phyloP scores from a whole-genome alignment of 2,888 invertebrate genomes.

The Melikaiella ostensackeni region DNA sequence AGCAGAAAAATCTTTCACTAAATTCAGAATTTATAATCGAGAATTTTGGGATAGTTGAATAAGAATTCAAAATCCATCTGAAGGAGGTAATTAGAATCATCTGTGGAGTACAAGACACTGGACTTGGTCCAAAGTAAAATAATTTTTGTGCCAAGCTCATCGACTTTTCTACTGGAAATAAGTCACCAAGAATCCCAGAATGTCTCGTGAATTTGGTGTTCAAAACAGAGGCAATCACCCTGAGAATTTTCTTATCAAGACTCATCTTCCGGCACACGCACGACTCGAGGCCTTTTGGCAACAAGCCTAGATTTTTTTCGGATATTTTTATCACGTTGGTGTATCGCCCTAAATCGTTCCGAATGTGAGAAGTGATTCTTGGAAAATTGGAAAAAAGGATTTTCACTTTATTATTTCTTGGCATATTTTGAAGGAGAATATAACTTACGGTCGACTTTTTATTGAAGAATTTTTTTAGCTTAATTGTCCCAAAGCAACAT shows the following conservation, averaged over 20 bases:
- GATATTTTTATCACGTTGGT: constrained; percentile 64
- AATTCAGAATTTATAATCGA: not conserved
- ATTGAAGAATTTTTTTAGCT: not conserved
- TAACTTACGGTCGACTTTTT: not conserved
- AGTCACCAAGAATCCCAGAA: not conserved
- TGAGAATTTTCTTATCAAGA: constrained; percentile 67
- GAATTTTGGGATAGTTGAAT: not conserved
- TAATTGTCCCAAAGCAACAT: not conserved
- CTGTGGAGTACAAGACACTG: not conserved
- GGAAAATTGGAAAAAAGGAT: not conserved
- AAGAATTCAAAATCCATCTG: not conserved
- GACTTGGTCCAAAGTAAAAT: constrained; percentile 8
- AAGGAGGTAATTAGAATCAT: not conserved
- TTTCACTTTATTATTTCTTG: not conserved
- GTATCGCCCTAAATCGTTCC: constrained; percentile 37
- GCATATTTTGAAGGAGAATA: not conserved
- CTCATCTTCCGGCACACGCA: constrained; percentile 37
- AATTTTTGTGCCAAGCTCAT: constrained; percentile 2
- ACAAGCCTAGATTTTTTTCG: constrained; percentile 69
- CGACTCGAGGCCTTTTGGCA: constrained; percentile 67
- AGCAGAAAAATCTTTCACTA: no score
- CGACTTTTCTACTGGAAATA: not conserved
- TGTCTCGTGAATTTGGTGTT: not conserved
- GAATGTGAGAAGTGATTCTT: not conserved
- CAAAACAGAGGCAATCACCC: constrained; percentile 28